phyloP scores from a whole-genome alignment of 2,797 vertebrate genomes.

The Gallinago nigripennis region DNA sequence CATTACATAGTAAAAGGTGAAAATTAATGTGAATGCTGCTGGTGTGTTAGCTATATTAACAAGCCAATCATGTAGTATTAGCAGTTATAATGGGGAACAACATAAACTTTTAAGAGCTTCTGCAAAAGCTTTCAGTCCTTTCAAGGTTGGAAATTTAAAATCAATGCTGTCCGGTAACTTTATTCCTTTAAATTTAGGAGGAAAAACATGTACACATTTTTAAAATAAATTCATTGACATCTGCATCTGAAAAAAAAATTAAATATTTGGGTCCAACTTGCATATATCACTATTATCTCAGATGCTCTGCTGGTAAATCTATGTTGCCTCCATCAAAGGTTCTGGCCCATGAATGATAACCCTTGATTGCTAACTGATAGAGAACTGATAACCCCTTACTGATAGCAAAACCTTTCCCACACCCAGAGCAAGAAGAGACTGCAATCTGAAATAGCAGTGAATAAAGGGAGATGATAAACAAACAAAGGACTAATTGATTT shows the following conservation, averaged over 20 bases:
- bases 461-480: neutral
- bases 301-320: neutral
- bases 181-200: neutral
- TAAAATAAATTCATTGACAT: neutral
- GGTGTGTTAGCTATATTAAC: constrained; percentile 31
- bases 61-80: constrained; percentile 32
- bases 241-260: neutral
- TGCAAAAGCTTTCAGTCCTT: constrained; percentile 18
- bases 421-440: neutral
- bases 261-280: neutral
- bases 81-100: constrained; percentile 1
- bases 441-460: neutral
- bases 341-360: neutral
- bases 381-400: constrained; percentile 2
- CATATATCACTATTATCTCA: neutral
- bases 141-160: neutral
- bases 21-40: constrained; percentile 45
- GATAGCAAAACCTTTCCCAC: constrained; percentile 13
- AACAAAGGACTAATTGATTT: neutral
- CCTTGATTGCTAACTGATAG: constrained; percentile 9
- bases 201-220: neutral
- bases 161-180: neutral
- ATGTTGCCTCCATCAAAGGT: neutral
- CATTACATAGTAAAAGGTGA: constrained; percentile 55
- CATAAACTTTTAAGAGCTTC: constrained; percentile 45